A percentile compares a stretch with the other conserved stretches of the same genome.
These are phyloP conservation scores for Scolopax bukidnonensis DNA, from an alignment of 2,797 vertebrate genomes.

Conservation along the genomic window DNA sequence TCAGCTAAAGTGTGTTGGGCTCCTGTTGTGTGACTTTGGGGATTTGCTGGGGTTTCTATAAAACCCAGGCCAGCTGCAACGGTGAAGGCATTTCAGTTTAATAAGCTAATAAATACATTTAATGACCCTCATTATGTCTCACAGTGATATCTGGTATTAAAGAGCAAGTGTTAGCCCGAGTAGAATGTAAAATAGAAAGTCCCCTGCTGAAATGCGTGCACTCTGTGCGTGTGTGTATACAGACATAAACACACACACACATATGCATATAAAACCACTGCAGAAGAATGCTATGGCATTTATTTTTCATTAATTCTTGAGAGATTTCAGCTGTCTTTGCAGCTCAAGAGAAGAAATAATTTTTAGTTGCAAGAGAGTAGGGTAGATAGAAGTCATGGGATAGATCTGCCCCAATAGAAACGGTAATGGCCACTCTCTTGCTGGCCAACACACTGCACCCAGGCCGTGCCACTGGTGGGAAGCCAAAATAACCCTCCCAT, in stretches of 20 bases:
- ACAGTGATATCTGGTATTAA: constrained; percentile 67
- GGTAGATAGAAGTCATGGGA: neutral
- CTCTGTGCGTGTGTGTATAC: neutral
- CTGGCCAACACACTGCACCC: neutral
- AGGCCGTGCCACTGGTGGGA: neutral
- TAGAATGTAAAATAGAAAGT: constrained; percentile 50
- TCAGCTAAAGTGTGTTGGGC: constrained; percentile 53
- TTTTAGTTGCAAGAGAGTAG: neutral
- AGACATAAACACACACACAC: neutral
- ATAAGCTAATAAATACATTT: constrained; percentile 72
- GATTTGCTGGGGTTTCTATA: constrained; percentile 67
- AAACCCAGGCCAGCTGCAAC: constrained; percentile 67
- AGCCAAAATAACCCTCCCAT: neutral
- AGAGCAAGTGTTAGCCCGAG: constrained; percentile 37
- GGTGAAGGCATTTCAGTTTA: constrained; percentile 62
- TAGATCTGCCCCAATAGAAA: neutral
- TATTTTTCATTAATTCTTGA: constrained; percentile 3
- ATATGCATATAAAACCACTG: neutral
- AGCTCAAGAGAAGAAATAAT: neutral
- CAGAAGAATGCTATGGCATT: neutral
- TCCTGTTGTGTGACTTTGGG: constrained; percentile 66
- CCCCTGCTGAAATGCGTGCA: constrained; percentile 17
- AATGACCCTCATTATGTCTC: constrained; percentile 70
- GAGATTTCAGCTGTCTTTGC: neutral
- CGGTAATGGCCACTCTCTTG: neutral